These are phyloP conservation scores for Antitype chi DNA, from an alignment of 2,888 invertebrate genomes.

Conservation along the genomic window DNA sequence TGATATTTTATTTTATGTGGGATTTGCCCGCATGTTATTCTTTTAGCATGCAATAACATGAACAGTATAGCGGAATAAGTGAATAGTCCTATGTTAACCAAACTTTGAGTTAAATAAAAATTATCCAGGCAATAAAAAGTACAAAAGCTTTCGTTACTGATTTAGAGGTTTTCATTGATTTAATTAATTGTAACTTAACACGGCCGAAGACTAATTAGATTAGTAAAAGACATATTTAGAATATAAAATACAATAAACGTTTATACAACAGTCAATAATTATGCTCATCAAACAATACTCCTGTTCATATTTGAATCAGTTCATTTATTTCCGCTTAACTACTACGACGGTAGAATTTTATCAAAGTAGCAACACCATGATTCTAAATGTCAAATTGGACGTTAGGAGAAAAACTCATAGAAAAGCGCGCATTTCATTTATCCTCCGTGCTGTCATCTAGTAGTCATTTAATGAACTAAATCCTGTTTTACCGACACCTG, in stretches of 20 bases:
- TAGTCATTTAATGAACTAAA: constrained; percentile 12
- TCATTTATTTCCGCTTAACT: constrained; percentile 12
- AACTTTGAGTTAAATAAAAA: not conserved
- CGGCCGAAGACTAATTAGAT: not conserved
- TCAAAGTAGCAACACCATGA: constrained; percentile 70
- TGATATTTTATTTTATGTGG: not conserved
- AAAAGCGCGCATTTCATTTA: constrained; percentile 80
- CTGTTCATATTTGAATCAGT: not conserved
- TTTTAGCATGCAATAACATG: not conserved
- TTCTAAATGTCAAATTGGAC: constrained; percentile 77
- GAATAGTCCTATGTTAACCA: not conserved
- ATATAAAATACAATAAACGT: not conserved
- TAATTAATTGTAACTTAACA: not conserved
- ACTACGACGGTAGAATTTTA: constrained; percentile 58
- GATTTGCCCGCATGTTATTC: not conserved
- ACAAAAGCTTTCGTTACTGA: not conserved
- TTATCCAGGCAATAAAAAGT: not conserved
- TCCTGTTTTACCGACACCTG: constrained; percentile 69
- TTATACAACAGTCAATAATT: too few relatives aligned
- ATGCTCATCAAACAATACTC: not conserved
- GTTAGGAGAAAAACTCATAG: constrained; percentile 70
- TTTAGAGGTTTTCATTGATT: not conserved
- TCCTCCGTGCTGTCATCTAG: constrained; percentile 78
- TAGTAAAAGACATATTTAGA: not conserved
- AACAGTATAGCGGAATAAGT: not conserved